Evolutionary conservation across 2,113 vertebrate genomes (phyloP).

Genomic region (Gasterosteus aculeatus): DNA sequence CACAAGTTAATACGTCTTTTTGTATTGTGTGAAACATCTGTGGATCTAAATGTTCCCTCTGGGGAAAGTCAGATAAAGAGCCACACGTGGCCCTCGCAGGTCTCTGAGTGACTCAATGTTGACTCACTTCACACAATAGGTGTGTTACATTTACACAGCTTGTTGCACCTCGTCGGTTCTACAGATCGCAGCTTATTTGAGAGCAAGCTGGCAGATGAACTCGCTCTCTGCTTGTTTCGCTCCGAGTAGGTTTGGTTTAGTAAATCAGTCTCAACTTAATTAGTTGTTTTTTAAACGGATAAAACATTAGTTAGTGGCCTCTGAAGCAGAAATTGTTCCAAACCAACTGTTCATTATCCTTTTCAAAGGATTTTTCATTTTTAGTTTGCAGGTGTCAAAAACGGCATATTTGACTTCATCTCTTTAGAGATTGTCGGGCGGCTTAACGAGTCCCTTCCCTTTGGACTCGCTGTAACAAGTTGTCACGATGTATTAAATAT

Average conservation of each 20-base stretch:
- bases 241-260: neutral
- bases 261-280: neutral
- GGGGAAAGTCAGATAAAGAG: neutral
- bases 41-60: neutral
- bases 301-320: neutral
- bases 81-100: neutral
- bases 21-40: neutral
- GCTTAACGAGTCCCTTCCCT: neutral
- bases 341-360: neutral
- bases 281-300: neutral
- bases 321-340: neutral
- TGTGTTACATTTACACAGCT: conserved; percentile 4
- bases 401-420: neutral
- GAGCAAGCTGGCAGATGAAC: too few species aligned
- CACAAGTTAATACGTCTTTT: too few species aligned
- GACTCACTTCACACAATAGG: neutral
- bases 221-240: neutral
- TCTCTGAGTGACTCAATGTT: neutral
- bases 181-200: neutral
- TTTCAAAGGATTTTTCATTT: neutral
- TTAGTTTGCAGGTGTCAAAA: neutral
- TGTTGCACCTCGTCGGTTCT: neutral
- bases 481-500: neutral
- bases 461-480: neutral
- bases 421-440: too few species aligned